phyloP scores from a whole-genome alignment of 2,888 invertebrate genomes.

The Operophtera brumata region DNA sequence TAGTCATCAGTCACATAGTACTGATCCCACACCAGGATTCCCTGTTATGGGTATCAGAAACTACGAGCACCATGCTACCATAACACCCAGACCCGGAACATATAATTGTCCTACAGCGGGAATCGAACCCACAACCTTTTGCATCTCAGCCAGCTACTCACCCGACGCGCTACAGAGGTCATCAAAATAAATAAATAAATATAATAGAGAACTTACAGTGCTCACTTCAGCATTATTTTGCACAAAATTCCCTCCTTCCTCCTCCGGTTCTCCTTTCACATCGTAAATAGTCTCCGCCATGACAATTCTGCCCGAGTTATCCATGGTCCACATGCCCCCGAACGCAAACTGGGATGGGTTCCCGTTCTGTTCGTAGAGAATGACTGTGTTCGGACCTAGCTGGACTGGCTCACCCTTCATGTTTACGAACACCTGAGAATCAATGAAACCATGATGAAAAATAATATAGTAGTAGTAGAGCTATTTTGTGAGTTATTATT shows the following conservation, averaged over 20 bases:
- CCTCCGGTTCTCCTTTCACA: conserved; percentile 75
- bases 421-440: conserved; percentile 62
- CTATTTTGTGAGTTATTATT: too few relatives aligned
- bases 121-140: too few relatives aligned
- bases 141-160: too few relatives aligned
- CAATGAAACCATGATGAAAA: background rate
- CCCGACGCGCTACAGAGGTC: too few relatives aligned
- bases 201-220: conserved; percentile 51
- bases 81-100: too few relatives aligned
- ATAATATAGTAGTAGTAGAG: too few relatives aligned
- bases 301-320: conserved; percentile 72
- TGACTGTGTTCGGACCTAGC: conserved; percentile 74
- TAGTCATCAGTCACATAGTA: too few relatives aligned
- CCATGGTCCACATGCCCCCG: conserved; percentile 78
- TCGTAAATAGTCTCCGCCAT: conserved; percentile 78
- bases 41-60: too few relatives aligned
- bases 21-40: too few relatives aligned
- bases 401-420: conserved; percentile 78
- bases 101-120: too few relatives aligned
- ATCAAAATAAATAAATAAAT: too few relatives aligned
- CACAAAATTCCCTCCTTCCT: conserved; percentile 66
- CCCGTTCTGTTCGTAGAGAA: conserved; percentile 73
- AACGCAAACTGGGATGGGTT: conserved; percentile 75
- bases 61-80: too few relatives aligned
- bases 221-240: conserved; percentile 67